Conservation (phyloP, 1,140 invertebrate species). For the Apis dorsata region DNA sequence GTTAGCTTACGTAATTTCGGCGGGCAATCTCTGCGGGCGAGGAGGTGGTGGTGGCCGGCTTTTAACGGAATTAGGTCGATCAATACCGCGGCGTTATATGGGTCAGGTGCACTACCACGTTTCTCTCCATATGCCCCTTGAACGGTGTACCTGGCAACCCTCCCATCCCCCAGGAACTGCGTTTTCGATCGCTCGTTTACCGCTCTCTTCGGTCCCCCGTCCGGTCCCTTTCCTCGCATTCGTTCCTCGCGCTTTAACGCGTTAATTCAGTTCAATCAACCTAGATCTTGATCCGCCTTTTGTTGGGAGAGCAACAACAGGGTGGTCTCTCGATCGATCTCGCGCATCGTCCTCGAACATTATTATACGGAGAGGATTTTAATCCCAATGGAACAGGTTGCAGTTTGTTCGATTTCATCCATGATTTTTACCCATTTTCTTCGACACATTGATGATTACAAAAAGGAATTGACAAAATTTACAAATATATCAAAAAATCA, state of each 20-base stretch:
- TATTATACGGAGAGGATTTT: background rate
- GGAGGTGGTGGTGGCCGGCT: slow-evolving; percentile 49
- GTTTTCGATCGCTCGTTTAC: slow-evolving; percentile 28
- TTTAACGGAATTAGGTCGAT: slow-evolving; percentile 75
- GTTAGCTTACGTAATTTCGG: slow-evolving; percentile 76
- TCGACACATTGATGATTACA: too few species aligned
- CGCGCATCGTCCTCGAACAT: too few species aligned
- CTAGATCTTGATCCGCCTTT: slow-evolving; percentile 13
- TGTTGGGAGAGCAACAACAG: background rate
- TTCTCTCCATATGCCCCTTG: slow-evolving; percentile 46
- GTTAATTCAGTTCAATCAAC: slow-evolving; percentile 55
- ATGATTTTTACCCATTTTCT: too few species aligned
- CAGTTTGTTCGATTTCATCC: too few species aligned
- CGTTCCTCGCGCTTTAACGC: slow-evolving; percentile 21
- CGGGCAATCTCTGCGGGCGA: slow-evolving; percentile 57
- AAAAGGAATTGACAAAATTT: too few species aligned
- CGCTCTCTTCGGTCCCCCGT: background rate
- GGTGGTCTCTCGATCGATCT: background rate
- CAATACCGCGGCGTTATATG: slow-evolving; percentile 74
- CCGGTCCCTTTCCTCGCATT: background rate
- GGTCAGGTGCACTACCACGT: slow-evolving; percentile 77
- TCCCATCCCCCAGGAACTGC: slow-evolving; percentile 41
- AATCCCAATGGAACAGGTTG: background rate
- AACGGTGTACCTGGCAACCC: slow-evolving; percentile 44
- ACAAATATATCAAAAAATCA: too few species aligned